Evolutionary conservation across 2,888 invertebrate species (phyloP).

Genomic region (Sinopyrophorus schimmeli): DNA sequence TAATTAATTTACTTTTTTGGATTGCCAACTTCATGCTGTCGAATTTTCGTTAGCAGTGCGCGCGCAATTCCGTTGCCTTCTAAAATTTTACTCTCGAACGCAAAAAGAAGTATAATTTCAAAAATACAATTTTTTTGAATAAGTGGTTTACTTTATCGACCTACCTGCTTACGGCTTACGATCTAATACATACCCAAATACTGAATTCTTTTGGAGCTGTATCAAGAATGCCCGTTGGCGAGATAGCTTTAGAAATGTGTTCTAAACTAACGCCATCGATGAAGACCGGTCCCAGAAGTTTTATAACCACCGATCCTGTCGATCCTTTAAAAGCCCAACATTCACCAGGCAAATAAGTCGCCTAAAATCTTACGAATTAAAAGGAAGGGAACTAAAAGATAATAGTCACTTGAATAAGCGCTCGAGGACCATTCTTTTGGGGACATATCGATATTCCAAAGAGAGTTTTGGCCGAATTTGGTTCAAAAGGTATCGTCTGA

Average conservation of each 20-base stretch:
- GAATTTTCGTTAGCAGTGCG: too few relatives aligned
- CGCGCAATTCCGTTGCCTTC: too few relatives aligned
- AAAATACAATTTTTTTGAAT: too few relatives aligned
- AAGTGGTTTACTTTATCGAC: too few relatives aligned
- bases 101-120: too few relatives aligned
- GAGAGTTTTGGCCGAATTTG: conserved; percentile 47
- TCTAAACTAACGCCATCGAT: conserved; percentile 75
- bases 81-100: too few relatives aligned
- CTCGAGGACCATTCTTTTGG: conserved; percentile 53
- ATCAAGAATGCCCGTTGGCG: conserved; percentile 71
- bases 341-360: conserved; percentile 73
- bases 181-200: conserved; percentile 55
- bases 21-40: too few relatives aligned
- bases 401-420: conserved; percentile 54
- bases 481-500: conserved; percentile 53
- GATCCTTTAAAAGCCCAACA: conserved; percentile 86
- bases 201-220: conserved; percentile 70
- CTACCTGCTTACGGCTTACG: too few relatives aligned
- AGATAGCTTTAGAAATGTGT: conserved; percentile 73
- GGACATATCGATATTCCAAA: conserved; percentile 56
- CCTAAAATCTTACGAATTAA: conserved; percentile 46
- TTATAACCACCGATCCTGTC: conserved; percentile 71
- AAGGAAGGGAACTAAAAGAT: background rate
- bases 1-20: too few relatives aligned
- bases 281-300: conserved; percentile 66